phyloP scores from a whole-genome alignment of 1,140 invertebrate genomes.

The Stegodyphus mimosarum region DNA sequence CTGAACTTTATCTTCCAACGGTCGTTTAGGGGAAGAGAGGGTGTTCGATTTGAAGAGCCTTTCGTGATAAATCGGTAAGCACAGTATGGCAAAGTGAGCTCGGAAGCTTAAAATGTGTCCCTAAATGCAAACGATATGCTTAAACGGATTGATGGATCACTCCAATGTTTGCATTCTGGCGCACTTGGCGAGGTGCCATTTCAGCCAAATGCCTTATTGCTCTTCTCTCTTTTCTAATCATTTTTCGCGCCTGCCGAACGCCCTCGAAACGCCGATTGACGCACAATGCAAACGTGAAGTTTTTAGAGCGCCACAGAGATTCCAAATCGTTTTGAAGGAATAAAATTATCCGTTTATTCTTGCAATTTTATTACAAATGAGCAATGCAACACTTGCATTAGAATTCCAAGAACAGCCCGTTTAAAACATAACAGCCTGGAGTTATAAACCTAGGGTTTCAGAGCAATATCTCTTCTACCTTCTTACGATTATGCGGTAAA shows the following conservation, averaged over 20 bases:
- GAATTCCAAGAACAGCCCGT: no score
- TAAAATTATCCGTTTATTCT: no score
- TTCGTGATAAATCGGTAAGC: conserved; percentile 34
- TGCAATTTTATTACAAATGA: no score
- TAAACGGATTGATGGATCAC: conserved; percentile 40
- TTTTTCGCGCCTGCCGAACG: not conserved
- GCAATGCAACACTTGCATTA: no score
- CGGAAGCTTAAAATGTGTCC: conserved; percentile 52
- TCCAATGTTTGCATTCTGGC: conserved; percentile 32
- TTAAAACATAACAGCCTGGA: no score
- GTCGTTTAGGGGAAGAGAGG: not conserved
- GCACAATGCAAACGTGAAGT: no score
- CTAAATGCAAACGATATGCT: conserved; percentile 57
- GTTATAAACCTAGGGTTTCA: no score
- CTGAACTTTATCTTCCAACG: not conserved
- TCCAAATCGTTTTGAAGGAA: no score
- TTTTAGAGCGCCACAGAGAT: no score
- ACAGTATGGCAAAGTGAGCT: conserved; percentile 29
- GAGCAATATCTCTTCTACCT: no score
- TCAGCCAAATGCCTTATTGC: conserved; percentile 17
- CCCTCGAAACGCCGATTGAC: no score
- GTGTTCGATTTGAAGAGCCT: conserved; percentile 7
- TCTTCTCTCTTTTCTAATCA: not conserved
- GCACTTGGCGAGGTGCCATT: conserved; percentile 42
- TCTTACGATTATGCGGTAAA: no score